Evolutionary conservation across 1,140 invertebrate genomes (phyloP).

Genomic region (Lepidurus packardi): DNA sequence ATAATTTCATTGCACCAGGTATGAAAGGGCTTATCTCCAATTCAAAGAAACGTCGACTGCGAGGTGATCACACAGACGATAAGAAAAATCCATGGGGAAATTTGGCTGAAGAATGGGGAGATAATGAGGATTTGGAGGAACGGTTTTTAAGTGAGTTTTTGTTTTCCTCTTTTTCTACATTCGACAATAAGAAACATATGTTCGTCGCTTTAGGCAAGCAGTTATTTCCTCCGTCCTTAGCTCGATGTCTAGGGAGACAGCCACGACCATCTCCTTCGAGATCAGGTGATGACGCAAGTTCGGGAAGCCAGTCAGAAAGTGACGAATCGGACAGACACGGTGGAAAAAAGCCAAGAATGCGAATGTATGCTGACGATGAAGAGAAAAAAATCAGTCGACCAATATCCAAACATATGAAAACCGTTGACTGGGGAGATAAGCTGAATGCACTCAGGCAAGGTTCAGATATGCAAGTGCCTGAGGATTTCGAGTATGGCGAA

Average conservation of each 20-base stretch:
- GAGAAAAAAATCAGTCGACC: slow-evolving; percentile 55
- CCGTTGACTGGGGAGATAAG: not conserved
- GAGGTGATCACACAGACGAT: slow-evolving; percentile 39
- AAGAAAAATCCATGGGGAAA: slow-evolving; percentile 64
- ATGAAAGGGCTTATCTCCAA: slow-evolving; percentile 51
- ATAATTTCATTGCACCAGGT: slow-evolving; percentile 42
- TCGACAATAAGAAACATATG: not conserved
- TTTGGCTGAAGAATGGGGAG: slow-evolving; percentile 57
- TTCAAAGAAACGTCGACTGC: slow-evolving; percentile 49
- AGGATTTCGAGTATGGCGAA: not conserved
- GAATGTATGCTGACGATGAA: slow-evolving; percentile 83
- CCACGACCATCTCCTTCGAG: slow-evolving; percentile 31
- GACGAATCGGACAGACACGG: slow-evolving; percentile 51
- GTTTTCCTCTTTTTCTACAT: not conserved
- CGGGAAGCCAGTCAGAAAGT: slow-evolving; percentile 41
- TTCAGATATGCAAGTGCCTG: not conserved
- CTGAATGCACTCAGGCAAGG: not conserved
- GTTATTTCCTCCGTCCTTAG: slow-evolving; percentile 26
- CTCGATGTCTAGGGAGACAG: slow-evolving; percentile 24
- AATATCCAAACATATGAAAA: slow-evolving; percentile 38
- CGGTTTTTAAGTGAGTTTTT: slow-evolving; percentile 36
- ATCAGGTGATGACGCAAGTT: slow-evolving; percentile 29
- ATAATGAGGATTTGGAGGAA: slow-evolving; percentile 26
- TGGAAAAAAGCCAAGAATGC: slow-evolving; percentile 64
- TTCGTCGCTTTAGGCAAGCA: slow-evolving; percentile 30